Evolutionary conservation across 1,140 invertebrate species (phyloP).

Genomic region (Neotoxoptera formosana): DNA sequence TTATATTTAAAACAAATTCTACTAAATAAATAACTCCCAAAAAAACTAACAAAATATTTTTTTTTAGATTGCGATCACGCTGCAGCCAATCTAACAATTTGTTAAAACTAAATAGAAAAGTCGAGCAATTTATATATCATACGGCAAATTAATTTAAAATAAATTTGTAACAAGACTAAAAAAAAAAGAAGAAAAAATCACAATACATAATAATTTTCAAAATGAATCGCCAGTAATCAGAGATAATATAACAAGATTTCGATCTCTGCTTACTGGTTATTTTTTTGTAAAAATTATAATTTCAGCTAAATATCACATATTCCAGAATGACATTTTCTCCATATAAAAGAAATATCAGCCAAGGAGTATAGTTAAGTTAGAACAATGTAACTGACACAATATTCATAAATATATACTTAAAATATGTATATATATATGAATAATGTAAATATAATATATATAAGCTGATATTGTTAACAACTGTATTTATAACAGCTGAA

Average conservation of each 20-base stretch:
- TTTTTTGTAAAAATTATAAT: slow-evolving; percentile 42
- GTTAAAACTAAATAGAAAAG: slow-evolving; percentile 56
- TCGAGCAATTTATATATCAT: slow-evolving; percentile 39
- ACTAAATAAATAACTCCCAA: slow-evolving; percentile 36
- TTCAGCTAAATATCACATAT: slow-evolving; percentile 21
- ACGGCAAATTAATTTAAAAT: slow-evolving; percentile 43
- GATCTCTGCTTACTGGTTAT: not conserved
- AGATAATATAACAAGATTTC: slow-evolving; percentile 29
- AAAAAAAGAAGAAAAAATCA: slow-evolving; percentile 49
- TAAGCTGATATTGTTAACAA: not conserved
- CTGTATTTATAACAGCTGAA: not conserved
- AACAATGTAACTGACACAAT: slow-evolving; percentile 22
- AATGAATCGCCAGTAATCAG: slow-evolving; percentile 31
- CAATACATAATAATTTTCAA: slow-evolving; percentile 48
- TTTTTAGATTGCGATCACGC: not conserved
- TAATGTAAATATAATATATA: not conserved
- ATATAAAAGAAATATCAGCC: slow-evolving; percentile 16
- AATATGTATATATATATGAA: not conserved
- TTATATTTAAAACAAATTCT: slow-evolving; percentile 37
- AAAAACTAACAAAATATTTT: slow-evolving; percentile 45
- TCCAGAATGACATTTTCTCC: not conserved
- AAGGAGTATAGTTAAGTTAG: slow-evolving; percentile 10
- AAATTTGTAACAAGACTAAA: slow-evolving; percentile 52
- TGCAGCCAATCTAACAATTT: slow-evolving; percentile 55
- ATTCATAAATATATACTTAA: not conserved